Conservation (phyloP, 1,140 invertebrate genomes). For the Dolichoris vasculosae region DNA sequence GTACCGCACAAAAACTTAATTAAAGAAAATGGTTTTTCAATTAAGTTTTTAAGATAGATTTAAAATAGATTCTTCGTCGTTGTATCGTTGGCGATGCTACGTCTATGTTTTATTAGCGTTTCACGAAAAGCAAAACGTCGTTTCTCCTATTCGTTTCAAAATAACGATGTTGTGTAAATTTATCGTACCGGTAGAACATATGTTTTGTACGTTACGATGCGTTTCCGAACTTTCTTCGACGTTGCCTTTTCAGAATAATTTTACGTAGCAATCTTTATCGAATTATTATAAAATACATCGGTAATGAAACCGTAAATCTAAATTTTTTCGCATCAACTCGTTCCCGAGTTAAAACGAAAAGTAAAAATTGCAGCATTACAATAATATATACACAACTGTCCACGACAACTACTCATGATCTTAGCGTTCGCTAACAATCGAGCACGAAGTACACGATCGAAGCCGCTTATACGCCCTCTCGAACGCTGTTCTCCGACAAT, state of each 20-base stretch:
- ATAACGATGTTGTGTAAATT: background rate
- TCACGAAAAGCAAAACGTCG: background rate
- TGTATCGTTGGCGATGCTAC: background rate
- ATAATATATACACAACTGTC: background rate
- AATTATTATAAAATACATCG: background rate
- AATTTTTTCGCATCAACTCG: conserved; percentile 10
- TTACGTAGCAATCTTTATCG: no score
- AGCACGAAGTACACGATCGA: background rate
- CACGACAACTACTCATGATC: conserved; percentile 1
- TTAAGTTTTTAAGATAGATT: no score
- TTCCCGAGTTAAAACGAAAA: conserved; percentile 20
- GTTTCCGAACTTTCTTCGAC: background rate
- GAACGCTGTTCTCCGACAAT: background rate
- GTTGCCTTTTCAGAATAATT: background rate
- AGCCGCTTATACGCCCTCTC: background rate
- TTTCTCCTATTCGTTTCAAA: background rate
- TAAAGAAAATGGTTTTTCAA: no score
- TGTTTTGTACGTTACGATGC: background rate
- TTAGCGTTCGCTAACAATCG: conserved; percentile 14
- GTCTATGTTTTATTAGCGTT: background rate
- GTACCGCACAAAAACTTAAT: no score
- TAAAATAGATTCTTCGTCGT: no score
- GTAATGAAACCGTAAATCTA: conserved; percentile 12
- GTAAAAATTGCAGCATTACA: background rate
- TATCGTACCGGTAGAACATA: background rate